These are phyloP conservation scores for Notiomystis cincta DNA, from an alignment of 2,113 vertebrate species.

Conservation along the genomic window DNA sequence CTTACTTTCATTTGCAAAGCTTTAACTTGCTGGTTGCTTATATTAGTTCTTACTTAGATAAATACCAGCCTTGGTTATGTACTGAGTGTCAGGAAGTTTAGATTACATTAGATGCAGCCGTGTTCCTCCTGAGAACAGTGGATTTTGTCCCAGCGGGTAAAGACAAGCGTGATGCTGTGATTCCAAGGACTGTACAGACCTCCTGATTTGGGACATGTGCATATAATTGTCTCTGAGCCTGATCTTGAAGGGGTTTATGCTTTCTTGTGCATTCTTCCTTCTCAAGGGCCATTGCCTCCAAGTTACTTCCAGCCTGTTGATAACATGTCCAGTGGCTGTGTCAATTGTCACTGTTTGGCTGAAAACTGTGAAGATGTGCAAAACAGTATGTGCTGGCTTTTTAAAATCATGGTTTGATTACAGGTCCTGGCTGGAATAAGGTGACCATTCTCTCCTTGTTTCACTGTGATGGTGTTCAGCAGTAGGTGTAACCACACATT, in stretches of 20 bases:
- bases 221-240: not conserved
- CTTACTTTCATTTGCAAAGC: not conserved
- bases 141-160: not conserved
- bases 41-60: not conserved
- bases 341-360: not conserved
- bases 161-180: not conserved
- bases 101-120: not conserved
- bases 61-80: not conserved
- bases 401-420: not conserved
- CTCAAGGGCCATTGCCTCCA: not conserved
- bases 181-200: not conserved
- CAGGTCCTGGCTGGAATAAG: not conserved
- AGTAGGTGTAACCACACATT: not conserved
- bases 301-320: not conserved
- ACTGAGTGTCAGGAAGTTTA: not conserved
- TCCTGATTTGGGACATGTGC: fast-evolving
- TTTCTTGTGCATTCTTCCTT: not conserved
- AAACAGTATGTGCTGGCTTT: not conserved
- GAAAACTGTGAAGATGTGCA: not conserved
- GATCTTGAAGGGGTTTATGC: not conserved
- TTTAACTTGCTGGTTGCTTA: not conserved
- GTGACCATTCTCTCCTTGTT: not conserved
- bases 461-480: not conserved
- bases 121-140: fast-evolving
- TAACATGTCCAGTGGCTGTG: not conserved